Base-by-base conservation (phyloP, 1,140 invertebrate species). In the Drosophila subpulchrella region DNA sequence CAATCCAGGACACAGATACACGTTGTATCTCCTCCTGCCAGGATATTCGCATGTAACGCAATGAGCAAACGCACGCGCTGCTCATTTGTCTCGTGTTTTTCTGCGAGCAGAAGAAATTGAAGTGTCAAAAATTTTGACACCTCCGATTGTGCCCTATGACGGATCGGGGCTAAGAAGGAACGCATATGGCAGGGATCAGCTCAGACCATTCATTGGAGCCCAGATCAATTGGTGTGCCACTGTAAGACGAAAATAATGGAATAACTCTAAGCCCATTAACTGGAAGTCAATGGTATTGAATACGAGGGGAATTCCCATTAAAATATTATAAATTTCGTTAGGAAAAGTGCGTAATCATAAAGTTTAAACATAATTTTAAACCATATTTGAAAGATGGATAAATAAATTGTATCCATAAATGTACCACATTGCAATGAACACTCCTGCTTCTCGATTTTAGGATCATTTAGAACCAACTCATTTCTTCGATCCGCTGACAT, bases 111-210 rank as follows among this genome's bases (percentile, higher is more conserved):
- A 73, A 86, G 83, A 88, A 86, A 89, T 90, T 84, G 85, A 89
- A 89, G 80, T 89, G 84, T 89, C 84, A 89, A 66, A 89, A 89
- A 51, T 89, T 90, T 75, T 89, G 84, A 89, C 85, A 81, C 74
- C 79, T 73, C 51, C 78, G 67, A 89, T 88, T 88, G 84, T 88
- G 63, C 60, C 56, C 39, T 48, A 88, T 89, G 84, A 88, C 84
- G 88, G 84, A 88, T 88, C 79, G 79, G 56, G 73, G 50, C 76
- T 58, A 73, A 60, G 65, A 66, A 36, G 65, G 55, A 78, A 78
- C 38, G 82, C 65, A 71, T 58, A 71, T 71, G 67, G 65, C 67
- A 34, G 44, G 67, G 51, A 71, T 71, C 66, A 68, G 65, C 65
- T 39, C n/a, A 12, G 27, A 12, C 46, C 30, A 42, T 10, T 38